phyloP scores from a whole-genome alignment of 2,113 vertebrate species.

The Nesoenas mayeri region DNA sequence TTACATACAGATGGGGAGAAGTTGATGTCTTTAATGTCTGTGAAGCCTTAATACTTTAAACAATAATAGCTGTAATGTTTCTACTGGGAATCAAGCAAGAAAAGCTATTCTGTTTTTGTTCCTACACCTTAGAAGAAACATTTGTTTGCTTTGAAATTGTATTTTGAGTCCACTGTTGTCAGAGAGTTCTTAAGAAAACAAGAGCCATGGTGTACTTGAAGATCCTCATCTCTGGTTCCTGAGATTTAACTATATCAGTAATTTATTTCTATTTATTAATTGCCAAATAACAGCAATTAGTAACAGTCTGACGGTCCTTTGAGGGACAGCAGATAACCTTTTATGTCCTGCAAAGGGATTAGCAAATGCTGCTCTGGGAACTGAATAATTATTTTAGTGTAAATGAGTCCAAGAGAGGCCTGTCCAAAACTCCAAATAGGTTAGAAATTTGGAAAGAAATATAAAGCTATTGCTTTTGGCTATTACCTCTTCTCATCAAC shows the following conservation, averaged over 20 bases:
- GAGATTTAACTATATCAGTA: constrained; percentile 35
- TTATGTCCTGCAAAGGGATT: constrained; percentile 58
- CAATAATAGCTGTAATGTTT: not conserved
- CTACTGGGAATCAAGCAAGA: constrained; percentile 23
- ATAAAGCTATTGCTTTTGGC: not conserved
- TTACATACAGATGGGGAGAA: not conserved
- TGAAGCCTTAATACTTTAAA: constrained; percentile 28
- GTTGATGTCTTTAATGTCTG: constrained; percentile 14
- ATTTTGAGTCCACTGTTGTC: constrained; percentile 28
- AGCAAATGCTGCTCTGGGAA: not conserved
- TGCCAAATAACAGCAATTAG: constrained; percentile 47
- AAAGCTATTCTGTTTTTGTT: constrained; percentile 31
- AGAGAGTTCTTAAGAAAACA: constrained; percentile 42
- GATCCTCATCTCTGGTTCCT: not conserved
- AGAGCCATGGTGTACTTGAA: not conserved
- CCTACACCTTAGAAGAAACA: not conserved
- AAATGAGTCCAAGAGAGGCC: constrained; percentile 56
- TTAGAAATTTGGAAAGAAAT: constrained; percentile 29
- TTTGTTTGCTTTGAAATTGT: not conserved
- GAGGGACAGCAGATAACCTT: constrained; percentile 53
- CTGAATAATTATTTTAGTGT: constrained; percentile 65
- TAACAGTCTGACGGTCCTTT: constrained; percentile 33
- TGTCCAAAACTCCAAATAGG: constrained; percentile 19
- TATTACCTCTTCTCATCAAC: constrained; percentile 43
- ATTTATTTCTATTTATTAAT: constrained; percentile 61